Conservation (phyloP, 92 coral and sea anemone species). For the Parazoanthus swiftii region DNA sequence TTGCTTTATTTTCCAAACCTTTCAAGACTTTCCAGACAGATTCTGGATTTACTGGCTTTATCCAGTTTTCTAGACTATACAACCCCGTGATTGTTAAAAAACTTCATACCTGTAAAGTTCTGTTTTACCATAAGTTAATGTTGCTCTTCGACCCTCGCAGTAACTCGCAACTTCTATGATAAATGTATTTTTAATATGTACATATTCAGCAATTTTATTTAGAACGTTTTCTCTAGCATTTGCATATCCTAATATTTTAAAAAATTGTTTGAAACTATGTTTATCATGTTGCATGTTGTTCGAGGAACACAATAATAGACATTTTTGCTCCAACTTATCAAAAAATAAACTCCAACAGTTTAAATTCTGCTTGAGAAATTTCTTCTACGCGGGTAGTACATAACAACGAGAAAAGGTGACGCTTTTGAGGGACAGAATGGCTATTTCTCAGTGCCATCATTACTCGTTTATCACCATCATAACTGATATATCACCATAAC, state of each 20-base stretch:
- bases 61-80: no score
- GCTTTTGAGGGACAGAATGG: neutral
- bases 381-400: neutral
- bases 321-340: neutral
- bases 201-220: neutral
- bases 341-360: neutral
- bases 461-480: neutral
- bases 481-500: neutral
- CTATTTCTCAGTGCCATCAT: neutral
- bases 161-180: no score
- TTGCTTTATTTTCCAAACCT: no score
- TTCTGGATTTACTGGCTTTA: no score
- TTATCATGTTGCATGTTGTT: neutral
- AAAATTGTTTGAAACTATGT: conserved; percentile 13
- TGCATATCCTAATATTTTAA: conserved; percentile 7
- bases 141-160: no score
- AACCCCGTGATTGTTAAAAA: no score
- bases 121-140: no score
- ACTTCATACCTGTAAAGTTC: no score
- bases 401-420: neutral
- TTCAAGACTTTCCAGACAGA: no score
- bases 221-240: neutral
- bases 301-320: neutral
- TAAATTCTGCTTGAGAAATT: neutral
- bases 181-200: no score